Evolutionary conservation across 1,140 invertebrate genomes (phyloP).

Genomic region (Anastatus disparis): DNA sequence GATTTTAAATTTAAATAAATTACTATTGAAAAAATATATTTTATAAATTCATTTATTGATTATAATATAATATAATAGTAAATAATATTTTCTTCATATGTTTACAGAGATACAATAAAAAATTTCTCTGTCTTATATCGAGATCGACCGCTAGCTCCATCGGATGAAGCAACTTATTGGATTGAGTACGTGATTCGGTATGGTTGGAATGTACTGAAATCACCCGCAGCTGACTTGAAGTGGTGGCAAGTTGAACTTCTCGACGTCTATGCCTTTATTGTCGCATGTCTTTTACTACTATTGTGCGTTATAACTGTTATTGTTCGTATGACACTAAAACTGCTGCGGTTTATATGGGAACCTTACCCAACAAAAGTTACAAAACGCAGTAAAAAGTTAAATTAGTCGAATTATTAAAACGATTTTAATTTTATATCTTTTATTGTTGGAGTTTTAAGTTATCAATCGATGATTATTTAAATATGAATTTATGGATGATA

Average conservation of each 20-base stretch:
- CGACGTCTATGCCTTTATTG: slow-evolving; percentile 48
- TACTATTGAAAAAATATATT: too few relatives aligned
- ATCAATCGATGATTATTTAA: too few relatives aligned
- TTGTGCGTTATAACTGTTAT: not conserved
- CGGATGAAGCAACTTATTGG: slow-evolving; percentile 58
- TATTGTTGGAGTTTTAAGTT: too few relatives aligned
- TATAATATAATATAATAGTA: too few relatives aligned
- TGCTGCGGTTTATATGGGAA: not conserved
- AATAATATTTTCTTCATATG: not conserved
- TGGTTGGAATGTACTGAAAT: slow-evolving; percentile 43
- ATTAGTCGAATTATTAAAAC: too few relatives aligned
- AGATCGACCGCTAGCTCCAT: slow-evolving; percentile 50
- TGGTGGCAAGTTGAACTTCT: slow-evolving; percentile 52
- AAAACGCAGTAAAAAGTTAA: not conserved
- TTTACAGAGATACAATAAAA: slow-evolving; percentile 50
- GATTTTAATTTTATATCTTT: too few relatives aligned
- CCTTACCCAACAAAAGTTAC: not conserved
- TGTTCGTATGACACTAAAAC: not conserved
- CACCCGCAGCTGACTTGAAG: slow-evolving; percentile 47
- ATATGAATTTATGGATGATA: too few relatives aligned
- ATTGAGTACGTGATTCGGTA: slow-evolving; percentile 62
- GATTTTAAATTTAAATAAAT: too few relatives aligned
- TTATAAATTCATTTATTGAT: too few relatives aligned
- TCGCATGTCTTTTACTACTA: not conserved
- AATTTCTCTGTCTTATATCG: slow-evolving; percentile 53